Conservation (phyloP, 2,797 vertebrate genomes). For the Neoniphon sammara region DNA sequence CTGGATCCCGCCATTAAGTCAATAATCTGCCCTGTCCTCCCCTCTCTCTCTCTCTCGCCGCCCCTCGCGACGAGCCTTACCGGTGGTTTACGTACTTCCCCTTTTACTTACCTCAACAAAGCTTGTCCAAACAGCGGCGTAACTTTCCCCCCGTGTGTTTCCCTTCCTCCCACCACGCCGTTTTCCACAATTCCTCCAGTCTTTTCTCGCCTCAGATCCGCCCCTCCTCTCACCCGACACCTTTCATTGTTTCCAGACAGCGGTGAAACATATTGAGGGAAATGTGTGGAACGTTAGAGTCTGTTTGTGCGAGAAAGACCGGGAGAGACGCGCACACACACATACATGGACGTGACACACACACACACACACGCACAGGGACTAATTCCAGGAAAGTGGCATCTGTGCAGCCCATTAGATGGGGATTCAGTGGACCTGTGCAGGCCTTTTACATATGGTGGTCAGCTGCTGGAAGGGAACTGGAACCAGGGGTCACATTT, state of each 20-base stretch:
- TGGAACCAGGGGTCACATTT: slow-evolving; percentile 69
- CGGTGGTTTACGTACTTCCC: slow-evolving; percentile 70
- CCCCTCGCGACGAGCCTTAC: slow-evolving; percentile 55
- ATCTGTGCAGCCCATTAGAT: slow-evolving; percentile 79
- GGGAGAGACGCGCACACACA: slow-evolving; percentile 26
- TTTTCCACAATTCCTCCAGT: slow-evolving; percentile 63
- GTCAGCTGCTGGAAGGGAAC: slow-evolving; percentile 74
- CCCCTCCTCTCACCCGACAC: slow-evolving; percentile 51
- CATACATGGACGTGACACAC: slow-evolving; percentile 28
- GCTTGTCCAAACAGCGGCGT: slow-evolving; percentile 72
- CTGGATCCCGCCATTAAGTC: slow-evolving; percentile 73
- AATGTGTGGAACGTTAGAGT: slow-evolving; percentile 64
- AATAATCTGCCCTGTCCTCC: slow-evolving; percentile 65
- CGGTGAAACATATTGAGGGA: slow-evolving; percentile 68
- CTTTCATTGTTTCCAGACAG: slow-evolving; percentile 78
- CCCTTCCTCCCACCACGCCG: slow-evolving; percentile 57
- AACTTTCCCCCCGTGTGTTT: slow-evolving; percentile 65
- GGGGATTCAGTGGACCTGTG: slow-evolving; percentile 67
- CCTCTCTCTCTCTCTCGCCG: slow-evolving; percentile 24
- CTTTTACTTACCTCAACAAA: slow-evolving; percentile 73
- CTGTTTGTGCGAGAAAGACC: slow-evolving; percentile 55
- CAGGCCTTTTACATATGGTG: slow-evolving; percentile 73
- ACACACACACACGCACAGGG: slow-evolving; percentile 39
- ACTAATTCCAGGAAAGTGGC: slow-evolving; percentile 78
- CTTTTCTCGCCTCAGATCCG: slow-evolving; percentile 18